Conservation (phyloP, 2,888 invertebrate species). For the Scaeva pyrastri region DNA sequence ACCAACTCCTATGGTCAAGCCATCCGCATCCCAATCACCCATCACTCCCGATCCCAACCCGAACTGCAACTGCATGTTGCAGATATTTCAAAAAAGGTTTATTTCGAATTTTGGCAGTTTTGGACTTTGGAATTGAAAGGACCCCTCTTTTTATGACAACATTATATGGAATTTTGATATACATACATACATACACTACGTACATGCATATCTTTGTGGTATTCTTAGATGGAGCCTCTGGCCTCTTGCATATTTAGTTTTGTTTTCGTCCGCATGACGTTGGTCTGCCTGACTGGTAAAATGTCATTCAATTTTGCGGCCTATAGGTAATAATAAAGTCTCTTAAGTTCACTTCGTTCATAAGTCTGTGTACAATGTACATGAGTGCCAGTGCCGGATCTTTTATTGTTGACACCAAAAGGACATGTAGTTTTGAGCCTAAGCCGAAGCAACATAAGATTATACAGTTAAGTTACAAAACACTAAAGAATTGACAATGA, state of each 20-base stretch:
- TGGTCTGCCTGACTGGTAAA: conserved; percentile 21
- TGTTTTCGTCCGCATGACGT: conserved; percentile 12
- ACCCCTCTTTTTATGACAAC: conserved; percentile 33
- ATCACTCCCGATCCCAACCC: neutral
- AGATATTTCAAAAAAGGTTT: neutral
- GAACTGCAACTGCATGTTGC: neutral
- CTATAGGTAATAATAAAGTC: conserved; percentile 47
- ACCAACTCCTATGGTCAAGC: neutral
- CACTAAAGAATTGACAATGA: too few relatives aligned
- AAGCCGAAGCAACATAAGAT: too few relatives aligned
- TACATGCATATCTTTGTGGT: conserved; percentile 2
- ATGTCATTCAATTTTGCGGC: conserved; percentile 58
- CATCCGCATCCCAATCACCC: neutral
- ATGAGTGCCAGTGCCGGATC: neutral
- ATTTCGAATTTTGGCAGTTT: neutral
- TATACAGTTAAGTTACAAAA: too few relatives aligned
- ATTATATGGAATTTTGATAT: conserved; percentile 49
- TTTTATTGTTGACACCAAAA: neutral
- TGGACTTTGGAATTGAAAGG: neutral
- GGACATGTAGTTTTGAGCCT: too few relatives aligned
- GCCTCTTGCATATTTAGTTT: neutral
- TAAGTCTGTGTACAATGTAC: too few relatives aligned
- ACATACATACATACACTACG: too few relatives aligned
- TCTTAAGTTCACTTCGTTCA: conserved; percentile 33
- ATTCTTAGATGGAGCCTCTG: neutral